A percentile compares a stretch with the other conserved stretches of the same genome.
Conservation (phyloP, 2,797 vertebrate genomes). For the Thaleichthys pacificus region DNA sequence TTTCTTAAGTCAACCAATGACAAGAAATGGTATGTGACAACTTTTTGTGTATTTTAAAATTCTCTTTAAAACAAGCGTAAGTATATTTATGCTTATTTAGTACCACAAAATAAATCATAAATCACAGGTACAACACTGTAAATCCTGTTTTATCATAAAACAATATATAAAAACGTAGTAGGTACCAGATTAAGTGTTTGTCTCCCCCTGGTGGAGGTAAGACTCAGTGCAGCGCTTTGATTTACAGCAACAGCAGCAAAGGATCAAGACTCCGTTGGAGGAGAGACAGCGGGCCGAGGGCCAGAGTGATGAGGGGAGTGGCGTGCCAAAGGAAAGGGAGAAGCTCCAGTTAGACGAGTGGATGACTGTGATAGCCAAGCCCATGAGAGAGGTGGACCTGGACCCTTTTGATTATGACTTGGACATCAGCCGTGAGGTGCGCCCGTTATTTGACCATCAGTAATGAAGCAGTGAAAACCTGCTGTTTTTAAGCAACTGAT, state of each 20-base stretch:
- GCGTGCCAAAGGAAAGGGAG: conserved; percentile 58
- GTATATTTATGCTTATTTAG: no score
- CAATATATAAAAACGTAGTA: no score
- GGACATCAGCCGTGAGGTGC: conserved; percentile 92
- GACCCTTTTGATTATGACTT: conserved; percentile 88
- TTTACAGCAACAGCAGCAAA: conserved; percentile 80
- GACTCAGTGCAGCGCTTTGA: conserved; percentile 80
- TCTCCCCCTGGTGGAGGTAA: conserved; percentile 77
- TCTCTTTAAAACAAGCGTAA: no score
- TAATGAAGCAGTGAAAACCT: neutral
- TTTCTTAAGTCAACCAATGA: no score
- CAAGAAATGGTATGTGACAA: no score
- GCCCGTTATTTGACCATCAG: neutral
- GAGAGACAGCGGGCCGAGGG: conserved; percentile 69
- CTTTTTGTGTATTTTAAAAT: no score
- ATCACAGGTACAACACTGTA: no score
- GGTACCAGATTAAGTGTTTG: conserved; percentile 11
- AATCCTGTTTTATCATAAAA: no score
- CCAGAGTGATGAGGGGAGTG: conserved; percentile 74
- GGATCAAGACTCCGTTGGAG: conserved; percentile 29
- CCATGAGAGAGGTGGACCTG: conserved; percentile 80
- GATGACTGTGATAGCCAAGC: conserved; percentile 69
- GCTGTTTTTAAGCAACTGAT: no score
- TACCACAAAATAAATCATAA: no score
- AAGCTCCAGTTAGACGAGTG: conserved; percentile 78